Percentiles rank a stretch among this genome's conserved stretches.
Conservation (phyloP, 2,797 vertebrate species). For the Oophaga sylvatica region DNA sequence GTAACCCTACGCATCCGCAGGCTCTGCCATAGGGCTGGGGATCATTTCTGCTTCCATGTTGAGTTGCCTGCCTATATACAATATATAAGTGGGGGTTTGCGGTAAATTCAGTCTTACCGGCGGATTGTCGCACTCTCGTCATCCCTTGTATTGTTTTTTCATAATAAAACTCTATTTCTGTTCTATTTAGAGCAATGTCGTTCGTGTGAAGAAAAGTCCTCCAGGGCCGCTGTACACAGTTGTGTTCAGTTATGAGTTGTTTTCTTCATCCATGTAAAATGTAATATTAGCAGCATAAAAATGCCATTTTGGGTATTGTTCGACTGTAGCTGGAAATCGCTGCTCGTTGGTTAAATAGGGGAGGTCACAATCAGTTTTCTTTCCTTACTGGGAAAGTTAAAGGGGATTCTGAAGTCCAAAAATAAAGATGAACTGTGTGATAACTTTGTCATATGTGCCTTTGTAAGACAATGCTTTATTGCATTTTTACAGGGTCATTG, state of each 20-base stretch:
- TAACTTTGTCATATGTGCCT: no score
- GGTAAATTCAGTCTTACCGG: neutral
- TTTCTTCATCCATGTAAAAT: slow-evolving; percentile 20
- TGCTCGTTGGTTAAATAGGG: neutral
- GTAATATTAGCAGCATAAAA: neutral
- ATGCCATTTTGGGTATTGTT: slow-evolving; percentile 22
- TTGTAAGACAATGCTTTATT: neutral
- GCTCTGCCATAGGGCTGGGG: slow-evolving; percentile 29
- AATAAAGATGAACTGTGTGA: neutral
- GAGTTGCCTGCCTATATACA: neutral
- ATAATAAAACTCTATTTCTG: neutral
- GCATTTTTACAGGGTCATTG: neutral
- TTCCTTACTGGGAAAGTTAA: neutral
- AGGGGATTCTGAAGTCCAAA: no score
- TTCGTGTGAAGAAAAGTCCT: neutral
- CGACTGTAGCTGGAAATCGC: neutral
- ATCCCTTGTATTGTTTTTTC: neutral
- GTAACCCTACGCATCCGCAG: slow-evolving; percentile 31
- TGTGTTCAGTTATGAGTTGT: neutral
- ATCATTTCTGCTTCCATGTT: slow-evolving; percentile 20
- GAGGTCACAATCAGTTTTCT: neutral
- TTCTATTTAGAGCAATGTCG: neutral
- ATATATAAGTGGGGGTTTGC: neutral
- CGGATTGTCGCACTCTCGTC: neutral
- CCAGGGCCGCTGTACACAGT: neutral